These are phyloP conservation scores for Anoplolepis gracilipes DNA, from an alignment of 1,140 invertebrate species.

Conservation along the genomic window DNA sequence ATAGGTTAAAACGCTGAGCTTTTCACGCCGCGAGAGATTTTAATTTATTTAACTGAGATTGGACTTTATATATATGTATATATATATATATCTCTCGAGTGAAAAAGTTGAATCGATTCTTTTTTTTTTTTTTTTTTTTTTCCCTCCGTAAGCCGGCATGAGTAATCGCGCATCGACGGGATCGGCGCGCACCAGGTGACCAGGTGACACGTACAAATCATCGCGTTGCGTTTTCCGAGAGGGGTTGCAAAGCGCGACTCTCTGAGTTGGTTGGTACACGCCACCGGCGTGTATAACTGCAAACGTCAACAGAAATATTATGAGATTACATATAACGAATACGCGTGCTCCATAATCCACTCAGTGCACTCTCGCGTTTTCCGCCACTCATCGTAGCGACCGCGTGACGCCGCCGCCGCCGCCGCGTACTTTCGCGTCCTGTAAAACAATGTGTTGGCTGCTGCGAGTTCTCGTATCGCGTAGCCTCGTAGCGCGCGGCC, in stretches of 20 bases:
- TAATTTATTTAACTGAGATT: conserved; percentile 57
- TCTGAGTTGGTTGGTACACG: conserved; percentile 68
- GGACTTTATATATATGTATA: conserved; percentile 55
- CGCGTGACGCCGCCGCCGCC: neutral
- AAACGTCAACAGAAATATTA: conserved; percentile 75
- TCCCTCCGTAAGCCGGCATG: conserved; percentile 32
- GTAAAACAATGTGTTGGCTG: conserved; percentile 48
- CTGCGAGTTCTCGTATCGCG: conserved; percentile 41
- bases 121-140: no score
- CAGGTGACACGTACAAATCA: conserved; percentile 72
- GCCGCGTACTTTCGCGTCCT: neutral
- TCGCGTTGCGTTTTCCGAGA: conserved; percentile 67
- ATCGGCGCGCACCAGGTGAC: conserved; percentile 66
- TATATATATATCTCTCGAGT: no score
- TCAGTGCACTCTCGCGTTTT: conserved; percentile 61
- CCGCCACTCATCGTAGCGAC: conserved; percentile 28
- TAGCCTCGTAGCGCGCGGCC: neutral
- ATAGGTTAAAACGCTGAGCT: neutral
- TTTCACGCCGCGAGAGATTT: conserved; percentile 5
- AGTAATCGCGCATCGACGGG: conserved; percentile 52
- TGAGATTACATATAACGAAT: conserved; percentile 75
- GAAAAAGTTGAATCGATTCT: conserved; percentile 44
- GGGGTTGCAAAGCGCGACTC: conserved; percentile 24
- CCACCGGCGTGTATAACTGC: conserved; percentile 59
- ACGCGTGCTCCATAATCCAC: conserved; percentile 69